phyloP scores from a whole-genome alignment of 2,797 vertebrate species.

The Halcyon chelicuti region DNA sequence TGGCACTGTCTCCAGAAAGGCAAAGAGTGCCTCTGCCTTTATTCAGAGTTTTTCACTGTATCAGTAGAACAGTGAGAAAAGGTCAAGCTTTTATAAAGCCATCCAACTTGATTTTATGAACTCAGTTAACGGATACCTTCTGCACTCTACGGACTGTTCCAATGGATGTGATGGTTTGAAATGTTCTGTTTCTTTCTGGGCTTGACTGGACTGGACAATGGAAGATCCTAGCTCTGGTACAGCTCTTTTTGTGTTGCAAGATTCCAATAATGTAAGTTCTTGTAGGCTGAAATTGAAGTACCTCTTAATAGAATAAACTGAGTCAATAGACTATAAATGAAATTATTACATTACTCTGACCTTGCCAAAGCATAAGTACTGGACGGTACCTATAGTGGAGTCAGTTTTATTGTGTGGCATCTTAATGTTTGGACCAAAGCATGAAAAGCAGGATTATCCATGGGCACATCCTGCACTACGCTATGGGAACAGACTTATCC shows the following conservation, averaged over 20 bases:
- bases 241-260: neutral
- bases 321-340: neutral
- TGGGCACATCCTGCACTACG: rapidly evolving
- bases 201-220: neutral
- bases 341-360: neutral
- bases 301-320: neutral
- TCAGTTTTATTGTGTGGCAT: neutral
- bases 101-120: neutral
- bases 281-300: neutral
- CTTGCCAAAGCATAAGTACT: neutral
- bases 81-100: neutral
- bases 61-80: neutral
- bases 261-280: neutral
- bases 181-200: neutral
- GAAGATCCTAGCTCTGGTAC: neutral
- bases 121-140: neutral
- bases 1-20: neutral
- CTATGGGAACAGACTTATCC: neutral
- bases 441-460: neutral
- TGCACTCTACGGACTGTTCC: neutral
- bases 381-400: neutral
- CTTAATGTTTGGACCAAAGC: neutral
- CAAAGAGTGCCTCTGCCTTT: neutral
- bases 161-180: neutral
- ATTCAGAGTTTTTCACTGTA: neutral